A percentile compares a stretch with the other conserved stretches of the same genome.
Evolutionary conservation across 2,797 vertebrate genomes (phyloP).

Genomic region (Coluber constrictor): DNA sequence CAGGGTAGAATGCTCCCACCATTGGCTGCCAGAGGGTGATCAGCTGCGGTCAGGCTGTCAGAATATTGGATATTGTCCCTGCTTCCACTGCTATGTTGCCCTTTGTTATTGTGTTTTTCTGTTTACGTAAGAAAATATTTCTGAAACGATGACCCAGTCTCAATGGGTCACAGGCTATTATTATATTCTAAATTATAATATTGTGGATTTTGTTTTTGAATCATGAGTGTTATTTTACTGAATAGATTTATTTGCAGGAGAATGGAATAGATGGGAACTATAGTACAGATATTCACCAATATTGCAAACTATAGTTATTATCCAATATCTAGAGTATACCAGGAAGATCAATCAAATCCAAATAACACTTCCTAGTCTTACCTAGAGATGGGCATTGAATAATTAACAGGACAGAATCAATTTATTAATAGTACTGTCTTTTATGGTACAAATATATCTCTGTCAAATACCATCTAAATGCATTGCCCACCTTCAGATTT

Average conservation of each 20-base stretch:
- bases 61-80: background rate
- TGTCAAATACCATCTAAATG: background rate
- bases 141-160: too few species aligned
- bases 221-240: background rate
- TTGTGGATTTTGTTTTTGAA: background rate
- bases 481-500: background rate
- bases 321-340: background rate
- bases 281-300: background rate
- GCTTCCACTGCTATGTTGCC: background rate
- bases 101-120: background rate
- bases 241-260: background rate
- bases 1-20: too few species aligned
- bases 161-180: background rate
- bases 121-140: background rate
- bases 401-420: background rate
- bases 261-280: background rate
- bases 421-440: background rate
- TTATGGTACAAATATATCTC: background rate
- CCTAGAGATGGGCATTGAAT: background rate
- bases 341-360: background rate
- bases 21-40: too few species aligned
- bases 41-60: too few species aligned
- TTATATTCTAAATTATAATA: too few species aligned
- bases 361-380: background rate
- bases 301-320: background rate